Evolutionary conservation across 1,140 invertebrate genomes (phyloP).

Genomic region (Drosophila miranda): DNA sequence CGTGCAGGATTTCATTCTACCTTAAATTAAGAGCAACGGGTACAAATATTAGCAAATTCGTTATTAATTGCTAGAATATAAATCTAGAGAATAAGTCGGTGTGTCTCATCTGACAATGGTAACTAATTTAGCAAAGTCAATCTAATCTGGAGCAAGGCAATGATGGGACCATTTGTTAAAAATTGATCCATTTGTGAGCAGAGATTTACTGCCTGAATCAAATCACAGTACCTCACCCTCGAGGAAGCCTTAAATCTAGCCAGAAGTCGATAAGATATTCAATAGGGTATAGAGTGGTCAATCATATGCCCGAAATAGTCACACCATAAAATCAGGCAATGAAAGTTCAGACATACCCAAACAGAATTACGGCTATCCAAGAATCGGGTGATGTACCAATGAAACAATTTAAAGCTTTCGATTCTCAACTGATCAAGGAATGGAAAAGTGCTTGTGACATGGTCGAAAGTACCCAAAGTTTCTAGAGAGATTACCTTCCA

Average conservation of each 20-base stretch:
- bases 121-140: background rate
- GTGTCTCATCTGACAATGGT: background rate
- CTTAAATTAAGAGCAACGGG: too few relatives aligned
- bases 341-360: background rate
- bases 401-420: background rate
- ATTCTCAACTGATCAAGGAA: too few relatives aligned
- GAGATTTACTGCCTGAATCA: slow-evolving; percentile 23
- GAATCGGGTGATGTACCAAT: background rate
- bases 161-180: background rate
- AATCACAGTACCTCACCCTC: slow-evolving; percentile 8
- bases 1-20: too few relatives aligned
- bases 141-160: slow-evolving; percentile 5
- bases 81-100: too few relatives aligned
- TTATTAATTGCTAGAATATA: too few relatives aligned
- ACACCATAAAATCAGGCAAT: slow-evolving; percentile 4
- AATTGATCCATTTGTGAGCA: slow-evolving; percentile 1
- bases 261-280: slow-evolving; percentile 24
- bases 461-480: too few relatives aligned
- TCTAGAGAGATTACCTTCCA: too few relatives aligned
- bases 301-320: slow-evolving; percentile 20
- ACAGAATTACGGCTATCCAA: background rate
- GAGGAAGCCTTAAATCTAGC: slow-evolving; percentile 8
- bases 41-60: too few relatives aligned
- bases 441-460: too few relatives aligned
- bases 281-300: slow-evolving; percentile 6